Evolutionary conservation across 2,888 invertebrate species (phyloP).

Genomic region (Dicycla oo): DNA sequence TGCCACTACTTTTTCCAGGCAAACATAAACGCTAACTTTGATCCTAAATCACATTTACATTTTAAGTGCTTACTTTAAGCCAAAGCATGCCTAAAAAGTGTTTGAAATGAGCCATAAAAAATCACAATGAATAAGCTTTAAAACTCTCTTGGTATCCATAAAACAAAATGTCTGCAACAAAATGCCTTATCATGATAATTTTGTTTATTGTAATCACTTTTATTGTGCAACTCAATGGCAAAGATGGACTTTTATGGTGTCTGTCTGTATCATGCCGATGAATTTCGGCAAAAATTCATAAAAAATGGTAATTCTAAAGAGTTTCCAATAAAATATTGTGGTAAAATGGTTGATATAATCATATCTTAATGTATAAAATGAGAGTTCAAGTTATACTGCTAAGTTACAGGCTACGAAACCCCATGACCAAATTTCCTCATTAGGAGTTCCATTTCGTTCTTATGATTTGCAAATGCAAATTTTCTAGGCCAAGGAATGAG

Average conservation of each 20-base stretch:
- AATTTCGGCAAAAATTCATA: constrained; percentile 11
- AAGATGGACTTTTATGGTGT: constrained; percentile 4
- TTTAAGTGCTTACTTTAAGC: constrained; percentile 42
- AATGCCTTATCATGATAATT: constrained; percentile 67
- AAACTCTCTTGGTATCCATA: constrained; percentile 63
- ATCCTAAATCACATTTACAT: constrained; percentile 54
- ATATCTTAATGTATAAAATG: background rate
- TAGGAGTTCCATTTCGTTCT: constrained; percentile 57
- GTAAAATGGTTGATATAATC: background rate
- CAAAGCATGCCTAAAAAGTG: constrained; percentile 45
- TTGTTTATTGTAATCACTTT: constrained; percentile 63
- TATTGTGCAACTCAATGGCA: constrained; percentile 22
- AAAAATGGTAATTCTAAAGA: background rate
- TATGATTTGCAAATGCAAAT: constrained; percentile 57
- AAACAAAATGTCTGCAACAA: constrained; percentile 67
- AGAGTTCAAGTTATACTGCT: background rate
- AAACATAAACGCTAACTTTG: constrained; percentile 34
- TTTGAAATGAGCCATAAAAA: constrained; percentile 67
- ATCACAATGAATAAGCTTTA: constrained; percentile 64
- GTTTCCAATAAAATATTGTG: background rate
- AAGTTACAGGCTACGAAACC: background rate
- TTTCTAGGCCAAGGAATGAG: constrained; percentile 52
- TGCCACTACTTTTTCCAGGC: constrained; percentile 32
- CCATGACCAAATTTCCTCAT: constrained; percentile 32
- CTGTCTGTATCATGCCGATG: background rate